These are phyloP conservation scores for Psilopogon haemacephalus DNA, from an alignment of 2,113 vertebrate genomes.

Conservation along the genomic window DNA sequence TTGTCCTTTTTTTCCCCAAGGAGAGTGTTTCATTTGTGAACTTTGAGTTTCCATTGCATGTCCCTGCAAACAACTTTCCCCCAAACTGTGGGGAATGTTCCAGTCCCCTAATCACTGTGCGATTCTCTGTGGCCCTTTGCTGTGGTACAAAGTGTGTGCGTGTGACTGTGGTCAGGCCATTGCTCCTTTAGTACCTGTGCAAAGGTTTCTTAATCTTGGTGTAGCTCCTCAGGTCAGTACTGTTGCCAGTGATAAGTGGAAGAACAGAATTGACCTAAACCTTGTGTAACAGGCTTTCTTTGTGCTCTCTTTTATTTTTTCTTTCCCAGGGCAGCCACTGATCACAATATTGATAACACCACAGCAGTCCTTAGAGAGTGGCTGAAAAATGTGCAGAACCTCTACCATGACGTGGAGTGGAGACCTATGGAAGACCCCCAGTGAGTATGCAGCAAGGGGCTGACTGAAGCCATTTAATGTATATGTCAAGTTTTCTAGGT, in stretches of 20 bases:
- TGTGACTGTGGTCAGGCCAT: no score
- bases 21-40: neutral
- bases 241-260: neutral
- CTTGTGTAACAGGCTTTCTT: neutral
- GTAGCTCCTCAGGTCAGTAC: no score
- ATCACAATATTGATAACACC: constrained; percentile 94
- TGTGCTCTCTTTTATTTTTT: neutral
- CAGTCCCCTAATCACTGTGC: no score
- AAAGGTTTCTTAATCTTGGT: no score
- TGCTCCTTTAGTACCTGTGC: no score
- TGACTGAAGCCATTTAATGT: neutral
- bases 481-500: neutral
- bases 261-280: neutral
- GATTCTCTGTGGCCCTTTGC: no score
- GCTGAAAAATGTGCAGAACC: constrained; percentile 84
- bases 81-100: no score
- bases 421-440: constrained; percentile 89
- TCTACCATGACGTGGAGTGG: constrained; percentile 96
- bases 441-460: constrained; percentile 73
- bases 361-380: constrained; percentile 90
- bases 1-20: neutral
- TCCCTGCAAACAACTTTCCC: neutral
- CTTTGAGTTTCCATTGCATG: neutral
- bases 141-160: no score
- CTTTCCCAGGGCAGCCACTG: constrained; percentile 86